Evolutionary conservation across 2,888 invertebrate species (phyloP).

Genomic region (Drosophila longiperda): DNA sequence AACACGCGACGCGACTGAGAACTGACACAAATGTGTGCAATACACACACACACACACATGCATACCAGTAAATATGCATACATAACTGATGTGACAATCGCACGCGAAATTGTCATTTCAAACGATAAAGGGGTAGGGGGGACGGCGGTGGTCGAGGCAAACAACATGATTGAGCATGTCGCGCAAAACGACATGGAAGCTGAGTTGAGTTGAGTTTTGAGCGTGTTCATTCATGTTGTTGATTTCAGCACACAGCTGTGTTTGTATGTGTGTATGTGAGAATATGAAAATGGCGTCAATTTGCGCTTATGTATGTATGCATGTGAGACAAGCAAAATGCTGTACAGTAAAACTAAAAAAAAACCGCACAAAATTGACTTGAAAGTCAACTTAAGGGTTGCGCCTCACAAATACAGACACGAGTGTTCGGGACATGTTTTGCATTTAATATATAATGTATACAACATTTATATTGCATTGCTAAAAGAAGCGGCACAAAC

Average conservation of each 20-base stretch:
- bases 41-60: slow-evolving; percentile 12
- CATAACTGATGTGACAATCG: slow-evolving; percentile 81
- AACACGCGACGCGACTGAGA: slow-evolving; percentile 71
- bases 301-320: slow-evolving; percentile 32
- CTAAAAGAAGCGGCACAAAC: neutral
- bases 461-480: slow-evolving; percentile 61
- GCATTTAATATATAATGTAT: slow-evolving; percentile 36
- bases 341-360: slow-evolving; percentile 42
- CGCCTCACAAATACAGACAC: slow-evolving; percentile 9
- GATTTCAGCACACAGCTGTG: slow-evolving; percentile 38
- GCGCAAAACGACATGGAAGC: slow-evolving; percentile 64
- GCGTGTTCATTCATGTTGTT: slow-evolving; percentile 73
- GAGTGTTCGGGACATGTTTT: slow-evolving; percentile 17
- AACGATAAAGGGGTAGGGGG: neutral
- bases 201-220: slow-evolving; percentile 62
- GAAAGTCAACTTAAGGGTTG: slow-evolving; percentile 59
- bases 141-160: slow-evolving; percentile 8
- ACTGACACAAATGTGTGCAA: slow-evolving; percentile 48
- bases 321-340: slow-evolving; percentile 15
- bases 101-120: slow-evolving; percentile 80
- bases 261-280: slow-evolving; percentile 30
- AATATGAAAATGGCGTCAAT: slow-evolving; percentile 78
- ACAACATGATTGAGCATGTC: slow-evolving; percentile 72
- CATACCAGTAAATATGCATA: slow-evolving; percentile 42
- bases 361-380: slow-evolving; percentile 54